Evolutionary conservation across 2,797 vertebrate species (phyloP), one percentile per base, ranked within the genome.

Genomic region (Halcyon leucocephala): DNA sequence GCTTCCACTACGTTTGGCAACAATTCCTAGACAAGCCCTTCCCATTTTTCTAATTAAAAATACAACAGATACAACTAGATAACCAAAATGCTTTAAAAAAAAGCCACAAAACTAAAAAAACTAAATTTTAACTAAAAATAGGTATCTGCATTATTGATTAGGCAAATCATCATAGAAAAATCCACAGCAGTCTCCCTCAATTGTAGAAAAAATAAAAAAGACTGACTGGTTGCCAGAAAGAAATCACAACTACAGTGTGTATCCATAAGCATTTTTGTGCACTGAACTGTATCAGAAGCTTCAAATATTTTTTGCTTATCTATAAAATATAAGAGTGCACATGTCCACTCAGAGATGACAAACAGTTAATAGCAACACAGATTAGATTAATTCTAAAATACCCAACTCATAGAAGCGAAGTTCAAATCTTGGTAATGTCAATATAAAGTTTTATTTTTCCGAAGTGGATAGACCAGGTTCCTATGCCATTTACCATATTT

Each of bases 391-490:
- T 69, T 90, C 55, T 58, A 60, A 92, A 94, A 66, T 31, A 86
- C 12, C 37, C 49, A 82, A 22, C 39, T 86, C 84, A 69, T 61
- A 81, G 71, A 94, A 91, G 60, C 29, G 69, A 92, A 91, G 79
- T 91, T 96, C 85, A 96, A 81, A 35, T 62, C 57, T 67, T 74
- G 66, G 93, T 94, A 93, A 90, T 46, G 57, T 95, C 72, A 91
- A 96, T 19, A 95, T 31, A 24, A 57, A 57, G 44, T 76, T 69
- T 86, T 76, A 58, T 94, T 95, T 90, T 93, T 90, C 77, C 37
- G 83, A 90, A 92, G 58, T 42, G 91, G 92, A 90, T 26, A 93
- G 39, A 73, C 11, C n/a, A 67, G 28, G 14, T 25, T 89, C 62
- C 77, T 90, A 79, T 58, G 58, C 58, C 28, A 84, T 93, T 91